Evolutionary conservation across 2,113 vertebrate genomes (phyloP).

Genomic region (Cebus imitator): DNA sequence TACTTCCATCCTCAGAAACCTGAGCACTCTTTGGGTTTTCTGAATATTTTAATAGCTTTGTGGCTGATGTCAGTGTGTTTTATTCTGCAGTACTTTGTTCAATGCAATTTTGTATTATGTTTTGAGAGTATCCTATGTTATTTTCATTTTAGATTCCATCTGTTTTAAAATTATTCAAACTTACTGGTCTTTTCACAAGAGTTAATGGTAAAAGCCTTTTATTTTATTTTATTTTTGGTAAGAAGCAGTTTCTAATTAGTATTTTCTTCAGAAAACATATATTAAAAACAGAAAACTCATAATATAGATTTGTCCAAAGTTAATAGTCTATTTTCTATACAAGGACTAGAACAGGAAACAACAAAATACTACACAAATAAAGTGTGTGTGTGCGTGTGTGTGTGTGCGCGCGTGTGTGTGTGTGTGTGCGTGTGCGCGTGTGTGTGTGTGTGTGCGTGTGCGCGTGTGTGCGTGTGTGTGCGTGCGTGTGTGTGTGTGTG

Average conservation of each 20-base stretch:
- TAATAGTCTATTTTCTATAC: slow-evolving; percentile 52
- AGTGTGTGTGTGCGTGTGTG: no score
- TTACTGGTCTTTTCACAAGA: not conserved
- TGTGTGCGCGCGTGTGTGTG: no score
- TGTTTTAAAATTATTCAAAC: slow-evolving; percentile 47
- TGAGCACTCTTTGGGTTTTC: slow-evolving; percentile 52
- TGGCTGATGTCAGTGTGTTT: slow-evolving; percentile 17
- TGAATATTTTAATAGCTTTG: slow-evolving; percentile 65
- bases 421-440: not conserved
- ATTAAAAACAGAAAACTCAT: not conserved
- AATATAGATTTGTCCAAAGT: not conserved
- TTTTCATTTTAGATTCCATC: slow-evolving; percentile 26
- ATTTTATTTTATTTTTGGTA: not conserved
- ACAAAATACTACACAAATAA: not conserved
- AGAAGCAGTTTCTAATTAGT: slow-evolving; percentile 21
- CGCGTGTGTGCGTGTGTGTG: not conserved
- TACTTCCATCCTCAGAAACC: slow-evolving; percentile 24
- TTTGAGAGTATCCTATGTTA: slow-evolving; percentile 7
- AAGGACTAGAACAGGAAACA: not conserved
- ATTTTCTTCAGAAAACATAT: not conserved
- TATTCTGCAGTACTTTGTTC: slow-evolving; percentile 23
- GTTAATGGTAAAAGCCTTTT: not conserved
- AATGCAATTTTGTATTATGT: slow-evolving; percentile 22
- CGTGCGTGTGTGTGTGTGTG: not conserved
- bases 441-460: not conserved